phyloP scores from a whole-genome alignment of 2,113 vertebrate genomes.

The Todiramphus saurophagus region DNA sequence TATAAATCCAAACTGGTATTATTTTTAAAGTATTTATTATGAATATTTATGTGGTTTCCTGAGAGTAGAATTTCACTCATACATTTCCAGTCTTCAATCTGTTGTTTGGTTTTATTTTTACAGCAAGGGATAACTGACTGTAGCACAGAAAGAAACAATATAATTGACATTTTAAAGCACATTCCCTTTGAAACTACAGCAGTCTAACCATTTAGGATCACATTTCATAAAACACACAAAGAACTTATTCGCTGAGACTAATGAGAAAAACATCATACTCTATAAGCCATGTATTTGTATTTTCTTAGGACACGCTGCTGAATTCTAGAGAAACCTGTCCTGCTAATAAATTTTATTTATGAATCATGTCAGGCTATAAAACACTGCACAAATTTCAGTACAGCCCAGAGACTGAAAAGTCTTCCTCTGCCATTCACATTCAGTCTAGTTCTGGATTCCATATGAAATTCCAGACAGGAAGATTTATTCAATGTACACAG shows the following conservation, averaged over 20 bases:
- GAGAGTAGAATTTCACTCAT: not conserved
- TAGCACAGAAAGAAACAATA: not conserved
- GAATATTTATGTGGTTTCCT: not conserved
- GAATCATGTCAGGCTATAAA: not conserved
- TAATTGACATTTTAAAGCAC: not conserved
- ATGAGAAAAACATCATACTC: not conserved
- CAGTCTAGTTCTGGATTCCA: not conserved
- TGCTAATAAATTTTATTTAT: conserved; percentile 35
- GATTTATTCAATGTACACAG: conserved; percentile 23
- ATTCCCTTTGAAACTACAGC: not conserved
- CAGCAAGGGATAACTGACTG: not conserved
- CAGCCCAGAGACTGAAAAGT: not conserved
- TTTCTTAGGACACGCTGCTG: not conserved
- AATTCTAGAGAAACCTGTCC: not conserved
- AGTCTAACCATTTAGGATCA: not conserved
- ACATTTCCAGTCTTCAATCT: not conserved
- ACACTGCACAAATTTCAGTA: not conserved
- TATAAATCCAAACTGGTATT: not conserved
- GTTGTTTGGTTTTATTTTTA: not conserved
- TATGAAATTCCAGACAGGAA: conserved; percentile 22
- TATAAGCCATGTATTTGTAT: not conserved
- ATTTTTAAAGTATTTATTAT: not conserved
- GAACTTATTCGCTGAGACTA: not conserved
- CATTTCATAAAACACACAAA: not conserved
- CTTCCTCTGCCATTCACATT: not conserved